Percentiles rank a stretch among this genome's conserved stretches.
Conservation (phyloP, 30 jellyfish, hydroid and myxozoan species). For the Mastigias papua region DNA sequence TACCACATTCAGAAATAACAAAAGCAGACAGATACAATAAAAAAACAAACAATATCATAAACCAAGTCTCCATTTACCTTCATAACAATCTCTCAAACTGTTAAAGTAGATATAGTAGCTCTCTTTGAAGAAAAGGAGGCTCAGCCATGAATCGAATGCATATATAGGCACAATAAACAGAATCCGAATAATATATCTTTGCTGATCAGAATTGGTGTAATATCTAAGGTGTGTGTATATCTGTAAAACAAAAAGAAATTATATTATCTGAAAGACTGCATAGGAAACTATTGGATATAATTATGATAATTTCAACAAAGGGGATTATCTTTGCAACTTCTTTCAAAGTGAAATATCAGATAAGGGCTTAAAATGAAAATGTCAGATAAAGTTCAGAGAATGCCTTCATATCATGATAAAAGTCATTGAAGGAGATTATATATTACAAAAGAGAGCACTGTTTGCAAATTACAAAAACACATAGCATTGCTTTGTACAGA, state of each 20-base stretch:
- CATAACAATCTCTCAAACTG: slow-evolving; percentile 97
- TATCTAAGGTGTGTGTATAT: slow-evolving; percentile 88
- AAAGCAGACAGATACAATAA: too few relatives aligned
- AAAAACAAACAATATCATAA: too few relatives aligned
- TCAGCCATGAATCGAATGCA: slow-evolving; percentile 96
- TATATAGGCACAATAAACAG: slow-evolving; percentile 94
- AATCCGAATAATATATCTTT: slow-evolving; percentile 92
- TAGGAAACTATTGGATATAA: background rate
- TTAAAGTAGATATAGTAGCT: slow-evolving; percentile 86
- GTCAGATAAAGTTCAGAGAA: background rate
- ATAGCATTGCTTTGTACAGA: too few relatives aligned
- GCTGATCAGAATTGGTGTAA: slow-evolving; percentile 97
- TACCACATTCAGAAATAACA: too few relatives aligned
- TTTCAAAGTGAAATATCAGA: background rate
- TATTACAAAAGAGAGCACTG: too few relatives aligned
- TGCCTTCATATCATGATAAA: background rate
- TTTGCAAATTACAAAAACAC: too few relatives aligned
- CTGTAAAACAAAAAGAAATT: slow-evolving; percentile 74
- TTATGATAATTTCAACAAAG: background rate
- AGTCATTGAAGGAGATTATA: background rate
- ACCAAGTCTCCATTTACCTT: too few relatives aligned
- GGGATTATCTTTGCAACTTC: too few relatives aligned
- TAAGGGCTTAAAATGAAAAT: background rate
- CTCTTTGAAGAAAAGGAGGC: slow-evolving; percentile 81
- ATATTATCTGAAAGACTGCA: background rate